Evolutionary conservation across 2,888 invertebrate genomes (phyloP).

Genomic region (Molorchus minor): DNA sequence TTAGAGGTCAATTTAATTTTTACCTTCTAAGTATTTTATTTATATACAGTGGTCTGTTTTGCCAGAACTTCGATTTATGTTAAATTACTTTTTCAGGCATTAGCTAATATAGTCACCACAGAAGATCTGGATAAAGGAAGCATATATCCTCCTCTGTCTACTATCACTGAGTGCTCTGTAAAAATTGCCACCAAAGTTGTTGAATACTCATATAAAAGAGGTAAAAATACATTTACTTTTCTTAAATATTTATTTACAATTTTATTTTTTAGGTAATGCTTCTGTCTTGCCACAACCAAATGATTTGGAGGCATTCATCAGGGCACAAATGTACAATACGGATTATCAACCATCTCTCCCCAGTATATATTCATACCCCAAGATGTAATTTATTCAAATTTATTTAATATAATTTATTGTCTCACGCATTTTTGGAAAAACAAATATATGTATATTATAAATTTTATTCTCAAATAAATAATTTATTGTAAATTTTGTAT

Average conservation of each 20-base stretch:
- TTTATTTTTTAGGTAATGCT: constrained; percentile 71
- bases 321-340: constrained; percentile 82
- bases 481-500: no score
- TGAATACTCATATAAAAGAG: constrained; percentile 81
- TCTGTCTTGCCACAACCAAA: constrained; percentile 79
- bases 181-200: constrained; percentile 85
- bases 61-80: not conserved
- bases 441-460: no score
- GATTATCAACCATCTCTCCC: constrained; percentile 76
- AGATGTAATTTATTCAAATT: constrained; percentile 29
- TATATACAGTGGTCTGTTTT: no score
- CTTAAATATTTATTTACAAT: no score
- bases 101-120: constrained; percentile 83
- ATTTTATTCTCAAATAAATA: no score
- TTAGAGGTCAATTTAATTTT: constrained; percentile 15
- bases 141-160: constrained; percentile 88
- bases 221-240: constrained; percentile 63
- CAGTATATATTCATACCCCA: constrained; percentile 69
- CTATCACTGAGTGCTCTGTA: constrained; percentile 86
- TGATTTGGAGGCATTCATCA: constrained; percentile 77
- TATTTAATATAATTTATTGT: constrained; percentile 14
- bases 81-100: constrained; percentile 65
- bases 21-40: no score
- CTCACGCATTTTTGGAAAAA: not conserved
- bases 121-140: constrained; percentile 84